phyloP scores from a whole-genome alignment of 2,888 invertebrate species.

The Luffia ferchaultella region DNA sequence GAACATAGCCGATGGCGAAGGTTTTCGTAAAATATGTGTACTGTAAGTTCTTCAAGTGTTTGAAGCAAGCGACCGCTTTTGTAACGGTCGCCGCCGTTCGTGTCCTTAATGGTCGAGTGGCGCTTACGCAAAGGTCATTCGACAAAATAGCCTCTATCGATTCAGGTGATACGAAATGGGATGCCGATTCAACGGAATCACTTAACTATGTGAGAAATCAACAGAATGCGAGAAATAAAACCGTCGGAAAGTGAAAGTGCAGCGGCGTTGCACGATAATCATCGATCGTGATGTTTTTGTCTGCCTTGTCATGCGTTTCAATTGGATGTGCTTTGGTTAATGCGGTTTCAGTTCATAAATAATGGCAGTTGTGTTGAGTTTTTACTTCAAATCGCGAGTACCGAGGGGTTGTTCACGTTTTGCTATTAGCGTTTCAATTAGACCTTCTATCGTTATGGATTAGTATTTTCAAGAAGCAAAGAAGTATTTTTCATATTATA shows the following conservation, averaged over 20 bases:
- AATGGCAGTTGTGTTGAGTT: neutral
- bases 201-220: neutral
- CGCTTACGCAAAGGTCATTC: conserved; percentile 46
- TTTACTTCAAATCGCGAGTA: neutral
- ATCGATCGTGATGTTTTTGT: conserved; percentile 20
- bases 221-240: neutral
- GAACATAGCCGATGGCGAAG: too few relatives aligned
- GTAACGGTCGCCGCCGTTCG: conserved; percentile 32
- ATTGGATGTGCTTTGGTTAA: neutral
- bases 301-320: neutral
- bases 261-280: conserved; percentile 23
- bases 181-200: neutral
- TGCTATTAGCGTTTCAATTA: too few relatives aligned
- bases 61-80: conserved; percentile 24
- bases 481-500: too few relatives aligned
- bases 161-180: conserved; percentile 13
- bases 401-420: too few relatives aligned
- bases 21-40: too few relatives aligned
- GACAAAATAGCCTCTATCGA: conserved; percentile 33
- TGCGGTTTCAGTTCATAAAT: neutral
- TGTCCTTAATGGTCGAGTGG: conserved; percentile 47
- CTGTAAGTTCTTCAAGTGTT: conserved; percentile 17
- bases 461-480: too few relatives aligned
- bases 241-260: conserved; percentile 13
- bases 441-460: too few relatives aligned